These are phyloP conservation scores for Apostichopus parvimensis DNA, from an alignment of 35 echinoderm and acorn worm species.

Conservation along the genomic window DNA sequence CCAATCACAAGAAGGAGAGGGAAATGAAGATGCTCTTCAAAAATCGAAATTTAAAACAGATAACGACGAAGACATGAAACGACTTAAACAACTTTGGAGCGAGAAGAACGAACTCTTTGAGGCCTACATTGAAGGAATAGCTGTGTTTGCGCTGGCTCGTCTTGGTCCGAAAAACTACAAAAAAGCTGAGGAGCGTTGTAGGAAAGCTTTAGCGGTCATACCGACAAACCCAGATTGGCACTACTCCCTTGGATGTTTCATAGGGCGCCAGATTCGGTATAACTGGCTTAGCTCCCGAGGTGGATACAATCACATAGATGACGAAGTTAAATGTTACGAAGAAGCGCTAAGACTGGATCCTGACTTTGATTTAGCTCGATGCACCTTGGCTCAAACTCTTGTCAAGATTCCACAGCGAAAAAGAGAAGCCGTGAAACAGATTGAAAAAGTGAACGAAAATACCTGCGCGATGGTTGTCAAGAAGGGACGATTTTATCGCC, in stretches of 20 bases:
- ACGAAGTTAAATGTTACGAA: constrained; percentile 15
- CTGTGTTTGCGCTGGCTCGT: not conserved
- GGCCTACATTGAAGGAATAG: constrained; percentile 10
- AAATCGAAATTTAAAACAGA: not conserved
- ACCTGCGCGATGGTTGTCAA: not conserved
- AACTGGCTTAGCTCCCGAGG: not conserved
- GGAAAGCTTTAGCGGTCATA: not conserved
- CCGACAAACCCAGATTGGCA: not conserved
- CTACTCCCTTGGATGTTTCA: not conserved
- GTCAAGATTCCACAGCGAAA: not conserved
- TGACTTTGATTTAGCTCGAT: not conserved
- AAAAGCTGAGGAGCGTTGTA: not conserved
- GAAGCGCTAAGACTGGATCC: constrained; percentile 8
- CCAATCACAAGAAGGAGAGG: not conserved
- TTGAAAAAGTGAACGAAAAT: not conserved
- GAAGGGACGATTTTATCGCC: constrained; percentile 30
- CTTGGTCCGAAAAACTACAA: not conserved
- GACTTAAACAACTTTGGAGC: constrained; percentile 10
- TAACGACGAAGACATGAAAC: not conserved
- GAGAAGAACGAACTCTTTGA: not conserved
- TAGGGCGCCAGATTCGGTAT: not conserved
- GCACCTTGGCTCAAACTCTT: not conserved
- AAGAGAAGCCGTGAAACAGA: not conserved
- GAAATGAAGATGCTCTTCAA: not conserved
- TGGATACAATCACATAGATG: not conserved